Percentiles rank a stretch among this genome's conserved stretches.
phyloP scores from a whole-genome alignment of 2,797 vertebrate species.

The Prunella strophiata region DNA sequence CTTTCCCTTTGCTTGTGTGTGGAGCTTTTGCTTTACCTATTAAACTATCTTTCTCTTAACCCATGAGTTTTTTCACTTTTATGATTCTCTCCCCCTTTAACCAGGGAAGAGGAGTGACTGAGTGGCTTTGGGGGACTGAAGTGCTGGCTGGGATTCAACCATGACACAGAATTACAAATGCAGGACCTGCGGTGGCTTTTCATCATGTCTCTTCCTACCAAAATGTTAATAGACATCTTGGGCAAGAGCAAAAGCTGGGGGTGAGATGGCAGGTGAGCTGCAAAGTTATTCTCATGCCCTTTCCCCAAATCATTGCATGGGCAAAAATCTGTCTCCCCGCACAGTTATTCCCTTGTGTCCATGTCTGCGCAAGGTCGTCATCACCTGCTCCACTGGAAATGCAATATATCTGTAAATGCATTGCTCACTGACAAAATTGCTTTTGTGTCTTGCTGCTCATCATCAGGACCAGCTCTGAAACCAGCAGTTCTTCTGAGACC shows the following conservation, averaged over 20 bases:
- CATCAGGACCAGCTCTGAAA: neutral
- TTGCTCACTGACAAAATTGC: neutral
- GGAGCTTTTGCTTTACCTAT: neutral
- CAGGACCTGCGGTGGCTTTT: neutral
- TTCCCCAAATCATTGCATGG: neutral
- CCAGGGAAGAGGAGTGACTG: neutral
- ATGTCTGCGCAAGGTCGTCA: neutral
- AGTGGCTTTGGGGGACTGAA: neutral
- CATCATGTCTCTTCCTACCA: neutral
- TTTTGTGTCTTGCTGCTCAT: neutral
- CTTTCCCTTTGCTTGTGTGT: neutral
- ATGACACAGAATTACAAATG: neutral
- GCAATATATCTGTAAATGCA: neutral
- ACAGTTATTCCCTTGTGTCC: neutral
- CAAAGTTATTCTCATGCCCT: neutral
- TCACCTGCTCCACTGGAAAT: neutral
- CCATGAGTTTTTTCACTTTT: neutral
- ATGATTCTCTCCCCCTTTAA: neutral
- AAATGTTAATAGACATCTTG: neutral
- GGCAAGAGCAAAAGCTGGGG: neutral
- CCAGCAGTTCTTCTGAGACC: neutral
- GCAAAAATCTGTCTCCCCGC: neutral
- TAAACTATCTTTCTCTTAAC: neutral
- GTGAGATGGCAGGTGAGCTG: neutral
- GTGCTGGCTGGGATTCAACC: neutral